These are phyloP conservation scores for Platyscapa corneri DNA, from an alignment of 1,140 invertebrate genomes.

Conservation along the genomic window DNA sequence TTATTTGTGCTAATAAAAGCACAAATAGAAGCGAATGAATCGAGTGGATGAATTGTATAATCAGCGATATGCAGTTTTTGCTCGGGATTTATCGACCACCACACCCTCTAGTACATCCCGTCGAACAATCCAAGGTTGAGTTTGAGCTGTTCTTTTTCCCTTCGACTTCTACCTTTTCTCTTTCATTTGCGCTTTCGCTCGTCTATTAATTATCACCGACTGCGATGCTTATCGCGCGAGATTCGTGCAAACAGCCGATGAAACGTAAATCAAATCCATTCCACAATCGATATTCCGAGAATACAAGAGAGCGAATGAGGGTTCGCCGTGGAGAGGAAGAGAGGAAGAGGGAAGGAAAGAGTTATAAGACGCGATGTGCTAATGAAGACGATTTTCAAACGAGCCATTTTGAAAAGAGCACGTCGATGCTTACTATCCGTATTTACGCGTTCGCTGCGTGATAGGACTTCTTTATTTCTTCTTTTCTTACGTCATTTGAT, in stretches of 20 bases:
- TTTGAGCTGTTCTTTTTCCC: constrained; percentile 47
- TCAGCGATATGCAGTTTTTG: constrained; percentile 70
- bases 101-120: constrained; percentile 67
- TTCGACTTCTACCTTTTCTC: not conserved
- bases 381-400: constrained; percentile 29
- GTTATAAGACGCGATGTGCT: not conserved
- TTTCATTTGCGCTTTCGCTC: not conserved
- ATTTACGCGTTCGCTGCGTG: constrained; percentile 3
- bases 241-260: no score
- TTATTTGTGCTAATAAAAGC: not conserved
- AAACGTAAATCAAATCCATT: no score
- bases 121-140: constrained; percentile 57
- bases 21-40: constrained; percentile 46
- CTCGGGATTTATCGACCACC: constrained; percentile 65
- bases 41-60: constrained; percentile 62
- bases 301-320: not conserved
- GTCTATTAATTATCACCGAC: not conserved
- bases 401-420: not conserved
- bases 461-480: not conserved
- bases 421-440: not conserved
- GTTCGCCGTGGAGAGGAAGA: not conserved
- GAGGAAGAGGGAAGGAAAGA: not conserved
- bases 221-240: not conserved
- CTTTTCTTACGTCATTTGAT: not conserved
- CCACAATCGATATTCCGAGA: no score